Evolutionary conservation across 1,140 invertebrate genomes (phyloP).

Genomic region (Drosophila ercepeae): DNA sequence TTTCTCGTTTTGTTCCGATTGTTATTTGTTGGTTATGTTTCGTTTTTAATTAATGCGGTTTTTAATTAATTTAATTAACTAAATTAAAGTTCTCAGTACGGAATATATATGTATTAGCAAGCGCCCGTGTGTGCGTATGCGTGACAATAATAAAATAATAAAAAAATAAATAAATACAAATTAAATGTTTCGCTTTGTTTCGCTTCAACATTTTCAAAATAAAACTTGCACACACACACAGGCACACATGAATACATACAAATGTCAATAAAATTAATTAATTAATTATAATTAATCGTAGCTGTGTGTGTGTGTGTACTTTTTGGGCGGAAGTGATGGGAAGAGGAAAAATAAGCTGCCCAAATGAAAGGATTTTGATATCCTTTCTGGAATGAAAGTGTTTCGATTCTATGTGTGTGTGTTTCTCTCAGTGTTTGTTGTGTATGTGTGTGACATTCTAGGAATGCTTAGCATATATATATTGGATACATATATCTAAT

Average conservation of each 20-base stretch:
- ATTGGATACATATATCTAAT: slow-evolving; percentile 35
- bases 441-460: slow-evolving; percentile 52
- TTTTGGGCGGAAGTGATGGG: slow-evolving; percentile 6
- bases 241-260: slow-evolving; percentile 3
- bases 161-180: slow-evolving; percentile 19
- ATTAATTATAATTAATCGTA: background rate
- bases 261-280: slow-evolving; percentile 44
- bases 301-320: background rate
- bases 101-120: slow-evolving; percentile 44
- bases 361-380: background rate
- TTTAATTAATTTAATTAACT: slow-evolving; percentile 64
- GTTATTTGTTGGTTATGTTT: background rate
- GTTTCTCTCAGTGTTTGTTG: slow-evolving; percentile 29
- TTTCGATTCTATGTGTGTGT: slow-evolving; percentile 2
- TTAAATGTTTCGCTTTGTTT: too few species aligned
- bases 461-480: slow-evolving; percentile 61
- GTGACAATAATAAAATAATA: slow-evolving; percentile 21
- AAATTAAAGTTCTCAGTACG: slow-evolving; percentile 65
- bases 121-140: slow-evolving; percentile 11
- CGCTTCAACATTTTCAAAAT: too few species aligned
- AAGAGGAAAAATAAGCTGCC: slow-evolving; percentile 21
- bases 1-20: slow-evolving; percentile 2
- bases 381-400: background rate
- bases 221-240: slow-evolving; percentile 8
- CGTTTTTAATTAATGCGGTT: background rate